phyloP scores from a whole-genome alignment of 2,888 invertebrate genomes.

The Mesorhabditis sp. region DNA sequence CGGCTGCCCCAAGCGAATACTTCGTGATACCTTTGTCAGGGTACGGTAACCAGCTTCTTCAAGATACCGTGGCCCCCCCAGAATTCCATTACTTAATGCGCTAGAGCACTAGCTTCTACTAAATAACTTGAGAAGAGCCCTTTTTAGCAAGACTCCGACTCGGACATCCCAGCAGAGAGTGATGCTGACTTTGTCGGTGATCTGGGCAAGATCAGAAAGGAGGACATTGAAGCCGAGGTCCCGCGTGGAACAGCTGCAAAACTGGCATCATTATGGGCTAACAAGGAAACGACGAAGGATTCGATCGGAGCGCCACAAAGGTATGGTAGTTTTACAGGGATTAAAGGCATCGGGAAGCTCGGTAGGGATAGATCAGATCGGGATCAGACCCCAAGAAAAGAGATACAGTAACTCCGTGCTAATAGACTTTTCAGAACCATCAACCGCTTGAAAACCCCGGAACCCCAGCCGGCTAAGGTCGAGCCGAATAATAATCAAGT shows the following conservation, averaged over 20 bases:
- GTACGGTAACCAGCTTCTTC: background rate
- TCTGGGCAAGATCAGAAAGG: slow-evolving; percentile 1
- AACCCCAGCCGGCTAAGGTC: background rate
- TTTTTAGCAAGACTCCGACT: slow-evolving; percentile 6
- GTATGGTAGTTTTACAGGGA: no score
- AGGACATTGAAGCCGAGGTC: background rate
- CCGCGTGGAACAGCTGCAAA: background rate
- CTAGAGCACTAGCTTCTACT: background rate
- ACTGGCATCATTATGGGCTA: background rate
- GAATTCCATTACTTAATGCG: no score
- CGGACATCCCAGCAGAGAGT: background rate
- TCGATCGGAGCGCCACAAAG: background rate
- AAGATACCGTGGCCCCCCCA: no score
- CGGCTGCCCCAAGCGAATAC: background rate
- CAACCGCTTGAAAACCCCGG: background rate
- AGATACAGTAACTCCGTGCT: no score
- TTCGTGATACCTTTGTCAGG: background rate
- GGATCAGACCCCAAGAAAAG: no score
- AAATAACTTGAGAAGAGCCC: background rate
- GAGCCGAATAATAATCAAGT: background rate
- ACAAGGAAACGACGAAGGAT: background rate
- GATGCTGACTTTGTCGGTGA: background rate
- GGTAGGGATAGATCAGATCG: no score
- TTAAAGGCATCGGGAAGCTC: no score
- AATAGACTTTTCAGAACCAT: background rate